Evolutionary conservation across 92 coral and sea anemone species (phyloP).

Genomic region (Umimayanthus chanpuru): DNA sequence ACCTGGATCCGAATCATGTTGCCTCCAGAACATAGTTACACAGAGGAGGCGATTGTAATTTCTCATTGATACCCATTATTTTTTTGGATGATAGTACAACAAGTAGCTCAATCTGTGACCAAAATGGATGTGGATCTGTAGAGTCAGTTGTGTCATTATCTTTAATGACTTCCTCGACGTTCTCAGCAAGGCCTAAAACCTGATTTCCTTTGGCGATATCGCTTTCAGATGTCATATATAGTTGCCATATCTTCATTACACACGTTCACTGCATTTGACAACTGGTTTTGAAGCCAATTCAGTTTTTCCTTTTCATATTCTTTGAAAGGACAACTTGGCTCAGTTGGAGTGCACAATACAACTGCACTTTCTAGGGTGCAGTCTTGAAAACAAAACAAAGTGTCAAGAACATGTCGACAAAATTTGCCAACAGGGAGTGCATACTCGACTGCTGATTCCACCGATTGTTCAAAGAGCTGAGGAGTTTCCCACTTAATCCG

Average conservation of each 20-base stretch:
- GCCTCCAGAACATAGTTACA: too few relatives aligned
- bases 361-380: neutral
- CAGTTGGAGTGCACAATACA: constrained; percentile 6
- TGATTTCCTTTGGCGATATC: constrained; percentile 12
- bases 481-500: too few relatives aligned
- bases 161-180: neutral
- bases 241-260: constrained; percentile 10
- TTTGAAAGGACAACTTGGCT: constrained; percentile 6
- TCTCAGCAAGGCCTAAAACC: constrained; percentile 11
- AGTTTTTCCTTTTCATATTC: constrained; percentile 4
- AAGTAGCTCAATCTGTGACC: too few relatives aligned
- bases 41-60: too few relatives aligned
- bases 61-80: too few relatives aligned
- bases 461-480: too few relatives aligned
- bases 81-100: too few relatives aligned
- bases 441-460: too few relatives aligned
- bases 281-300: constrained; percentile 3
- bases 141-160: too few relatives aligned
- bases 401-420: neutral
- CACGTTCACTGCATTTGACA: constrained; percentile 20
- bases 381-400: neutral
- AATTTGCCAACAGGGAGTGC: neutral
- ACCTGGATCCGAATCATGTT: constrained; percentile 24
- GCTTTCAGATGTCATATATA: neutral
- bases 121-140: too few relatives aligned